Base-by-base conservation (phyloP, 2,113 vertebrate species). In the Channa argus region DNA sequence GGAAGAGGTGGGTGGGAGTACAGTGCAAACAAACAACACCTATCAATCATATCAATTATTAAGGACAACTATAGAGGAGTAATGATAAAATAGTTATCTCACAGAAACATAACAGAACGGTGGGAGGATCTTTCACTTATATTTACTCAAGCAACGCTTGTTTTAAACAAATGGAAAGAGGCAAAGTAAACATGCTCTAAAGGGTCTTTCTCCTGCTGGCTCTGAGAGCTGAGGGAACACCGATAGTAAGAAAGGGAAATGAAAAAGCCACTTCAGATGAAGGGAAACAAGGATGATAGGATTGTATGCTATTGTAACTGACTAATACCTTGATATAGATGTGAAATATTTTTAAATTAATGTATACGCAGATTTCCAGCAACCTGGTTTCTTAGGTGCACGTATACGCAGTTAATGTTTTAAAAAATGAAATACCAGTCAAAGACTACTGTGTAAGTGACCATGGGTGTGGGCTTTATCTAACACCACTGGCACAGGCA, bases 21-120 rank as follows among this genome's bases (percentile, higher is more conserved):
- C 41, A 79, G 77, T 3, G 51, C 80, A 85, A 90, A 83, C 78
- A 88, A 85, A 91, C 80, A 84, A 54, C 7, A 37, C 66, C 69
- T 86, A 47, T n/a, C n/a, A n/a, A n/a, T n/a, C n/a, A n/a, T 83
- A 89, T 88, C 86, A 83, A 83, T 88, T 87, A 85, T 80, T 38
- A 15, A 66, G 77, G 71, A 76, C 82, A 86, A 81, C 84, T 82
- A 85, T 67, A 77, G 77, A 64, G 46, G 49, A 70, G 64, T 74
- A 79, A 88, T 56, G 71, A 86, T 76, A 64, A 87, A 80, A 66
- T 8, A 64, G 75, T 72, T 61, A 83, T 82, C 71, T 75, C 84
- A 67, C 71, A 45, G 56, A 78, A 64, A 63, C 84, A 88, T 74
- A 69, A 82, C 74, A 79, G 85, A 52, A 24, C 3, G 8, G 2